phyloP scores from a whole-genome alignment of 2,888 invertebrate species.

The Opisthograptis luteolata region DNA sequence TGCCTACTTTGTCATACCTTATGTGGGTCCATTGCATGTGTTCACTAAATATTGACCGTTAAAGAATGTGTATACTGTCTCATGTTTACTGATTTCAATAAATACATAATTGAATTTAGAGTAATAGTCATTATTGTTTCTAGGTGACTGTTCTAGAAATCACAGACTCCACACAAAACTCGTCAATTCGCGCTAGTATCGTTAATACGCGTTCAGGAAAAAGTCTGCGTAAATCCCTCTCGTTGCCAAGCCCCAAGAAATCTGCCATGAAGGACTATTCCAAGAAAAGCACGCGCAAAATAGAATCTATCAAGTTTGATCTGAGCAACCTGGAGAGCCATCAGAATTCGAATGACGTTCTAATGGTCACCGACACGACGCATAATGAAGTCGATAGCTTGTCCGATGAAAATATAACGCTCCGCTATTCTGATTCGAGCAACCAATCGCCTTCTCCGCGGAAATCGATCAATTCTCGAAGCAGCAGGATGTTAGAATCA shows the following conservation, averaged over 20 bases:
- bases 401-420: constrained; percentile 48
- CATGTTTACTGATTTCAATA: too few relatives aligned
- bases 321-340: constrained; percentile 62
- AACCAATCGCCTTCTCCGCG: constrained; percentile 52
- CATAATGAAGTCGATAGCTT: constrained; percentile 12
- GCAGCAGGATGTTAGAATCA: constrained; percentile 51
- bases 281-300: constrained; percentile 53
- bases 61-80: too few relatives aligned
- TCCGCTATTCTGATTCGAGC: constrained; percentile 57
- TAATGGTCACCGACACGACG: constrained; percentile 34
- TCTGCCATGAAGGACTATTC: constrained; percentile 67
- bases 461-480: constrained; percentile 54
- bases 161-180: constrained; percentile 42
- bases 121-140: too few relatives aligned
- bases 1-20: too few relatives aligned
- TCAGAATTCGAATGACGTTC: constrained; percentile 36
- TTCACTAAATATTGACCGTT: too few relatives aligned
- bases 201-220: constrained; percentile 30
- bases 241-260: constrained; percentile 55
- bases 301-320: constrained; percentile 75
- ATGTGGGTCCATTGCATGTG: too few relatives aligned
- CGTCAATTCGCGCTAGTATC: constrained; percentile 28
- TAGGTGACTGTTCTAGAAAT: constrained; percentile 55
- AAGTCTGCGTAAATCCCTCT: constrained; percentile 36
- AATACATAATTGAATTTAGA: neutral